These are phyloP conservation scores for Mechanitis mazaeus DNA, from an alignment of 2,888 invertebrate genomes.

Conservation along the genomic window DNA sequence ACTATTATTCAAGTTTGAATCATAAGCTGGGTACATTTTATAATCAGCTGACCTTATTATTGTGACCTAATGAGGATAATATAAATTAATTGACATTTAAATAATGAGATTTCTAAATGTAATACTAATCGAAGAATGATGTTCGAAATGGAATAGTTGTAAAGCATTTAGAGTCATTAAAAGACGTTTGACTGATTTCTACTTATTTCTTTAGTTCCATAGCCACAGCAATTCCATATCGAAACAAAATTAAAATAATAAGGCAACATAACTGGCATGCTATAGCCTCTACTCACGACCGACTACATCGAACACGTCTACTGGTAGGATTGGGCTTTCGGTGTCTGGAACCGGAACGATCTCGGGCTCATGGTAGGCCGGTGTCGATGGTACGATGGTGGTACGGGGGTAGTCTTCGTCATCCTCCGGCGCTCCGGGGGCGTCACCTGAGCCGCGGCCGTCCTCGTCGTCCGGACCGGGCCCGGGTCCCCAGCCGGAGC, in stretches of 20 bases:
- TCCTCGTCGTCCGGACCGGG: constrained; percentile 87
- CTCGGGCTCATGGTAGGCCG: constrained; percentile 23
- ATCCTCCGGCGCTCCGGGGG: constrained; percentile 52
- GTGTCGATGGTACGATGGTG: constrained; percentile 29
- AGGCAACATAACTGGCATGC: constrained; percentile 71
- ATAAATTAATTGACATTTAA: neutral
- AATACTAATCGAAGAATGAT: no score
- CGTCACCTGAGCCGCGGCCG: constrained; percentile 68
- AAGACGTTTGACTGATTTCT: no score
- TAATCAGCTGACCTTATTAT: neutral
- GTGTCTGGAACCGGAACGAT: constrained; percentile 31
- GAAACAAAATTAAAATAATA: constrained; percentile 36
- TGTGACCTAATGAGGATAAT: constrained; percentile 4
- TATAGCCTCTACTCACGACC: constrained; percentile 74
- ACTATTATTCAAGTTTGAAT: no score
- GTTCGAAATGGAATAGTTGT: no score
- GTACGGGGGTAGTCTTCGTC: constrained; percentile 62
- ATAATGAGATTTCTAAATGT: neutral
- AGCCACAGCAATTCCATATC: neutral
- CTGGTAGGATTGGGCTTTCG: constrained; percentile 45
- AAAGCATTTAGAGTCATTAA: no score
- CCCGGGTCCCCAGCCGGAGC: constrained; percentile 85
- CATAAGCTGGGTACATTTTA: neutral
- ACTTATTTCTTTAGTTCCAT: neutral
- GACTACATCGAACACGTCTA: constrained; percentile 55